Evolutionary conservation across 2,888 invertebrate genomes (phyloP).

Genomic region (Unio delphinus): DNA sequence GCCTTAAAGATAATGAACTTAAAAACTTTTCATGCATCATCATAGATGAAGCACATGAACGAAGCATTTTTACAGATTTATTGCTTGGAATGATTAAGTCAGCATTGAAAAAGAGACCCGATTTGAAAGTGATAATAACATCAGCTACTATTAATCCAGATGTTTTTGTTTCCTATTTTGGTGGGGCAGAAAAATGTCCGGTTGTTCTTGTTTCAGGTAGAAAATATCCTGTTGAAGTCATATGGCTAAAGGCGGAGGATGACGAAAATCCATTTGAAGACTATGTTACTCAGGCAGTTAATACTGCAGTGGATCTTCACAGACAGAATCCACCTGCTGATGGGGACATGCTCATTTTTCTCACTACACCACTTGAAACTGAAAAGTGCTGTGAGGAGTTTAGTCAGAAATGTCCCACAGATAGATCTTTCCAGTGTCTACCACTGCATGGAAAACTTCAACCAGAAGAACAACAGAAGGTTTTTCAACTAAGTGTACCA

Average conservation of each 20-base stretch:
- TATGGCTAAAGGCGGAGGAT: conserved; percentile 38
- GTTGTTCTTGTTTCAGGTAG: conserved; percentile 65
- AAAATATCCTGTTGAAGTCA: conserved; percentile 67
- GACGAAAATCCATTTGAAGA: conserved; percentile 23
- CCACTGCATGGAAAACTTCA: too few species aligned
- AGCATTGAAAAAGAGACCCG: conserved; percentile 49
- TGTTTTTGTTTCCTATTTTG: conserved; percentile 65
- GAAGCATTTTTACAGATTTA: conserved; percentile 67
- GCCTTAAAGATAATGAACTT: conserved; percentile 55
- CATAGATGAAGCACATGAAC: conserved; percentile 71
- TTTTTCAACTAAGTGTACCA: too few species aligned
- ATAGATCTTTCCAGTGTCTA: too few species aligned
- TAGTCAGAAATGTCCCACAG: too few species aligned
- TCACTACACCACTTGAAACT: too few species aligned
- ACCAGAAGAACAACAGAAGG: too few species aligned
- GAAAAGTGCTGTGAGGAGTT: too few species aligned
- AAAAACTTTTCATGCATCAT: conserved; percentile 58
- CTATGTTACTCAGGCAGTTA: conserved; percentile 53
- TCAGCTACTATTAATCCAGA: conserved; percentile 70
- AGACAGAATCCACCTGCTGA: conserved; percentile 23
- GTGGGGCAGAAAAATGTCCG: conserved; percentile 36
- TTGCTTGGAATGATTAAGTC: conserved; percentile 68
- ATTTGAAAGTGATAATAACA: conserved; percentile 67
- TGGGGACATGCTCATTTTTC: conserved; percentile 58
- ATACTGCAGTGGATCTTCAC: conserved; percentile 61